Conservation (phyloP, 2,888 invertebrate species). For the Polydesmus complanatus region DNA sequence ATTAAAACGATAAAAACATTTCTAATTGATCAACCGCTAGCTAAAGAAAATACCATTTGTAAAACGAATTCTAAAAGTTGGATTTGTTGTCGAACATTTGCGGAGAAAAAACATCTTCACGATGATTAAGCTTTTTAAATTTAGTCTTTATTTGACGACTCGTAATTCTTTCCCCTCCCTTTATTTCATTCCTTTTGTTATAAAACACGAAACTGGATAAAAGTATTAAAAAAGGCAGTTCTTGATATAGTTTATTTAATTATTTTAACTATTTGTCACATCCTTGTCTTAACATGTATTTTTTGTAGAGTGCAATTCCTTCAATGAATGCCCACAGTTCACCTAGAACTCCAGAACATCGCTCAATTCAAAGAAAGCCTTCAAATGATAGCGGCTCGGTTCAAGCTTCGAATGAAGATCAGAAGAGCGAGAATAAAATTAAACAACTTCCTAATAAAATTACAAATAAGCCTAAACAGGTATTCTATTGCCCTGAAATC, state of each 20-base stretch:
- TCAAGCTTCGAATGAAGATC: background rate
- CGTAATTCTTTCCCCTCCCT: background rate
- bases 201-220: background rate
- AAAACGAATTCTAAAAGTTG: background rate
- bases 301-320: background rate
- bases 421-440: background rate
- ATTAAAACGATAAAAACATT: background rate
- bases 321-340: background rate
- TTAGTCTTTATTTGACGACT: background rate
- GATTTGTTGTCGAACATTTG: background rate
- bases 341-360: background rate
- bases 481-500: background rate
- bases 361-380: background rate
- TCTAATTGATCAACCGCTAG: background rate
- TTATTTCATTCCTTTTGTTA: background rate
- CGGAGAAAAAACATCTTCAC: background rate
- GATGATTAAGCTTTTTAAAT: background rate
- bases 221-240: background rate
- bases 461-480: slow-evolving; percentile 8
- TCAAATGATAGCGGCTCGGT: background rate
- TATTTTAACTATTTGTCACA: background rate
- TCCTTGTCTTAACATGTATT: background rate
- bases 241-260: background rate
- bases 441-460: background rate
- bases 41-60: background rate